Percentiles rank a stretch among this genome's conserved stretches.
Conservation (phyloP, 2,113 vertebrate species). For the Mesocricetus auratus region DNA sequence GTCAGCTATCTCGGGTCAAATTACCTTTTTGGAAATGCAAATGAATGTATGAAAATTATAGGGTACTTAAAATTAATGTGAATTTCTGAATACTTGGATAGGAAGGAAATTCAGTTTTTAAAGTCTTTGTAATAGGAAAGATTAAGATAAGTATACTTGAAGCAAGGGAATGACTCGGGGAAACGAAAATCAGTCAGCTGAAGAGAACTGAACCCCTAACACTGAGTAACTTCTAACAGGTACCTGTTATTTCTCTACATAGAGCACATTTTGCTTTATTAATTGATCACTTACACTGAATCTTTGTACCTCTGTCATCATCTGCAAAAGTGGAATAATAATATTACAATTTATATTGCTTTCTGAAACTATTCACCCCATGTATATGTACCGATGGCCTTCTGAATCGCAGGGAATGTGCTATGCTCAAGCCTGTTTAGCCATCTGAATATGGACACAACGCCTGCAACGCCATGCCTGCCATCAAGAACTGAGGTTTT, state of each 20-base stretch:
- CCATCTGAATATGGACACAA: not conserved
- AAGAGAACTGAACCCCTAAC: not conserved
- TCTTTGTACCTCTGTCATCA: not conserved
- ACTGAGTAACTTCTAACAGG: not conserved
- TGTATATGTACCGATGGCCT: not conserved
- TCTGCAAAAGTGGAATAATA: not conserved
- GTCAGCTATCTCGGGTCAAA: slow-evolving; percentile 6
- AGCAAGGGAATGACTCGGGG: not conserved
- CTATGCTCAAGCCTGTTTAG: not conserved
- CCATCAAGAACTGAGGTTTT: not conserved
- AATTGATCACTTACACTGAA: not conserved
- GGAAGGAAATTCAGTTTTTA: not conserved
- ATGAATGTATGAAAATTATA: slow-evolving; percentile 3
- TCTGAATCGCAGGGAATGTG: not conserved
- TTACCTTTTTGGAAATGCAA: not conserved
- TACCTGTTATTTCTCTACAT: no score
- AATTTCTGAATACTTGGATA: not conserved
- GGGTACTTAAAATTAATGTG: not conserved
- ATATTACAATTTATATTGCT: not conserved
- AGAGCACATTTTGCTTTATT: not conserved
- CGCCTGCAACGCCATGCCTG: not conserved
- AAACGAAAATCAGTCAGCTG: not conserved
- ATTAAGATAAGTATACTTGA: not conserved
- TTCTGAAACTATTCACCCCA: not conserved
- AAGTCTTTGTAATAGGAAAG: slow-evolving; percentile 17